Percentiles rank a stretch among this genome's conserved stretches.
Conservation (phyloP, 2,888 invertebrate genomes). For the Tupiocoris notatus region DNA sequence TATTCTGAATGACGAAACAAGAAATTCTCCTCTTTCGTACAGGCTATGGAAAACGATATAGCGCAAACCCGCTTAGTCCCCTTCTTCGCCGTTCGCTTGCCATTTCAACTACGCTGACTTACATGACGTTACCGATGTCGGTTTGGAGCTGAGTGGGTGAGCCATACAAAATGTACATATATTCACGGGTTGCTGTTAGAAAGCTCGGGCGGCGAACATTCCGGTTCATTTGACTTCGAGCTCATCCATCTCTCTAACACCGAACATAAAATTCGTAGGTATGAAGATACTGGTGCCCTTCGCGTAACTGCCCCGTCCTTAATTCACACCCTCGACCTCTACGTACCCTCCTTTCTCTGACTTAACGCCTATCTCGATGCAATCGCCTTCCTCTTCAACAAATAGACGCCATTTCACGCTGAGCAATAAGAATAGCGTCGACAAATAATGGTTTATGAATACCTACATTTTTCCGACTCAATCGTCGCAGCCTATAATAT, state of each 20-base stretch:
- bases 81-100: not conserved
- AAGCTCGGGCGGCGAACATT: constrained; percentile 11
- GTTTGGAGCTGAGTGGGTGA: not conserved
- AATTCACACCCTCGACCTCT: not conserved
- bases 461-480: not conserved
- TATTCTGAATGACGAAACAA: not conserved
- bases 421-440: not conserved
- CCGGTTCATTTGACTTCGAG: constrained; percentile 37
- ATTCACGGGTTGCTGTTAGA: not conserved
- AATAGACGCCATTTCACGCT: too few species aligned
- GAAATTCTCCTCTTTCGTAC: not conserved
- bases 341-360: not conserved
- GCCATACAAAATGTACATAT: not conserved
- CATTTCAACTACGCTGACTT: too few species aligned
- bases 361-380: too few species aligned
- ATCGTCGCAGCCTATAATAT: not conserved
- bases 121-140: not conserved
- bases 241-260: constrained; percentile 39
- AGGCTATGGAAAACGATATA: not conserved
- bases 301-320: not conserved
- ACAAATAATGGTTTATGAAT: not conserved
- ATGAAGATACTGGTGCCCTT: constrained; percentile 25
- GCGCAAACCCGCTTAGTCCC: not conserved
- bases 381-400: not conserved
- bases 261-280: constrained; percentile 26